Base-by-base conservation (phyloP, 1,140 invertebrate species). In the Arctopsyche grandis region DNA sequence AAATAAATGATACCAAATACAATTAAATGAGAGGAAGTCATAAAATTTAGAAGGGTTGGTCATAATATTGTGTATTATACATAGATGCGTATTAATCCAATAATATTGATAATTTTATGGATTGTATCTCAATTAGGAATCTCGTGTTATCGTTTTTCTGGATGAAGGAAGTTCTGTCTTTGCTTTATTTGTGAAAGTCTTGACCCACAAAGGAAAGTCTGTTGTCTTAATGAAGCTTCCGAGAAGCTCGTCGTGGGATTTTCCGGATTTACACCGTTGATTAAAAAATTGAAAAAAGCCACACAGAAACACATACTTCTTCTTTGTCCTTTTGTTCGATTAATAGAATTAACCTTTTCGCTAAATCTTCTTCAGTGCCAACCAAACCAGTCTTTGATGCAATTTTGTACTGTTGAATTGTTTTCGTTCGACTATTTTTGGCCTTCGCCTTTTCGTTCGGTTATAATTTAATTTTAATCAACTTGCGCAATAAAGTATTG, bases 211-310 rank as follows among this genome's bases (percentile, higher is more conserved):
- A 73, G 44, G 69, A 75, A n/a, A 22, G 16, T 63, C 71, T 26
- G 38, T 81, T 58, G 69, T 76, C 66, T 79, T 79, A 81, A 81
- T 77, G 80, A 81, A 81, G 58, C 73, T 46, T 78, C 77, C 38
- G 60, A 77, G 69, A 80, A 46, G 16, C 26, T 29, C 60, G 46
- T 56, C 78, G 77, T 70, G 66, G 29, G 29, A 38, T 73, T 77
- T 81, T 71, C 56, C 56, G 24, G 56, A 58, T 75, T n/a, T 38
- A 1, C 29, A 38, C 21, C 43, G 44, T 43, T 81, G 80, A 81
- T 81, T 81, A 81, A 81, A 81, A 38, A 79, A 74, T 70, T 69
- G 66, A 69, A 74, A 48, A 74, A 74, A 74, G 19, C 66, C 10
- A 69, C n/a, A 69, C 9, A 29, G 0, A 29, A 24, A 26, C 16